phyloP scores from a whole-genome alignment of 2,888 invertebrate species.

The Drosophila aldrichi region DNA sequence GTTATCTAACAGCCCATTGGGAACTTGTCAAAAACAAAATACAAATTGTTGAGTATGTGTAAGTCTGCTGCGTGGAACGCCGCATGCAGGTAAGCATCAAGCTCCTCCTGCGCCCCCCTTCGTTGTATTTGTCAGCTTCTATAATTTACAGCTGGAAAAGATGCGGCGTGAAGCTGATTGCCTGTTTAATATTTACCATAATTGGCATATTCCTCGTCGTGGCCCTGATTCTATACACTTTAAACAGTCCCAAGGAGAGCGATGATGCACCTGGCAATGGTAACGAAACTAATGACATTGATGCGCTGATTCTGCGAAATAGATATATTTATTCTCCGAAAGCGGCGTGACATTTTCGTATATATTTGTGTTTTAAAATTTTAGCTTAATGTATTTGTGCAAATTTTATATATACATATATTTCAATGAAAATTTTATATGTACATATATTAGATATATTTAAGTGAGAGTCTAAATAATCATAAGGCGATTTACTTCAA shows the following conservation, averaged over 20 bases:
- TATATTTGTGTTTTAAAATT: neutral
- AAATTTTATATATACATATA: constrained; percentile 1
- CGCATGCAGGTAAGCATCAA: neutral
- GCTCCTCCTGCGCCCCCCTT: neutral
- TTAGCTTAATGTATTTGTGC: neutral
- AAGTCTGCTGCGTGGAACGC: too few species aligned
- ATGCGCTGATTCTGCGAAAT: neutral
- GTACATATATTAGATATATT: neutral
- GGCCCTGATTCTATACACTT: neutral
- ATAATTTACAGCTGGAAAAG: neutral
- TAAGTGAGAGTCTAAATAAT: neutral
- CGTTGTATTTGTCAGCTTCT: neutral
- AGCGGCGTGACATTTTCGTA: neutral
- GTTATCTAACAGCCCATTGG: neutral
- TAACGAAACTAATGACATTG: too few species aligned
- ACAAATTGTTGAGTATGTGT: neutral
- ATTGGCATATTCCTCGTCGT: neutral
- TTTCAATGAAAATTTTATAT: too few species aligned
- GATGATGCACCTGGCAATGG: too few species aligned
- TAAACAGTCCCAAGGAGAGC: neutral
- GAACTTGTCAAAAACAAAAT: neutral
- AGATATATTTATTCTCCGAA: neutral
- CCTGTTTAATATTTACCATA: neutral
- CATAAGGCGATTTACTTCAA: neutral
- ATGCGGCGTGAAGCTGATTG: neutral